phyloP scores from a whole-genome alignment of 2,888 invertebrate species.

The Trissolcus brochymenae region DNA sequence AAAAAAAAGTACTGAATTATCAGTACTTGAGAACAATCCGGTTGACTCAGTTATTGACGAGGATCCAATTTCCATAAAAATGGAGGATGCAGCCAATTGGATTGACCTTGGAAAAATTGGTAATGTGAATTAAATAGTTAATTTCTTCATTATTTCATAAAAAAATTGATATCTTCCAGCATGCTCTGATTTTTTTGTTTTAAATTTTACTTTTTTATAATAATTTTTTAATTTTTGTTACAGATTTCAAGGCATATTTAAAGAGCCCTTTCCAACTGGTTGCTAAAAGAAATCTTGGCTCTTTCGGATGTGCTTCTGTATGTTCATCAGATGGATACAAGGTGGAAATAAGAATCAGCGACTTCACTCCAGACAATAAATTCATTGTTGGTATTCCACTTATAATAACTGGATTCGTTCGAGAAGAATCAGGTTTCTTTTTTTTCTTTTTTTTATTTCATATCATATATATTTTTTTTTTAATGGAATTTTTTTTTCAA shows the following conservation, averaged over 20 bases:
- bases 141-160: no score
- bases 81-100: neutral
- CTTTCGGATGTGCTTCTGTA: neutral
- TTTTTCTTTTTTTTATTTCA: no score
- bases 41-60: neutral
- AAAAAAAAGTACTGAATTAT: neutral
- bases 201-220: no score
- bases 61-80: neutral
- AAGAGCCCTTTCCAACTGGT: conserved; percentile 2
- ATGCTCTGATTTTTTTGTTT: no score
- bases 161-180: no score
- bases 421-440: neutral
- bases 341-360: neutral
- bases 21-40: neutral
- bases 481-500: no score
- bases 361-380: neutral
- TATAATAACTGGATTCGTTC: neutral
- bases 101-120: neutral
- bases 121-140: no score
- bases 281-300: neutral
- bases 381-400: neutral
- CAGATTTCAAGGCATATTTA: neutral
- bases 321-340: neutral
- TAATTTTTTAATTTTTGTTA: neutral
- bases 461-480: no score